These are phyloP conservation scores for Emberiza fucata DNA, from an alignment of 2,113 vertebrate genomes.

Conservation along the genomic window DNA sequence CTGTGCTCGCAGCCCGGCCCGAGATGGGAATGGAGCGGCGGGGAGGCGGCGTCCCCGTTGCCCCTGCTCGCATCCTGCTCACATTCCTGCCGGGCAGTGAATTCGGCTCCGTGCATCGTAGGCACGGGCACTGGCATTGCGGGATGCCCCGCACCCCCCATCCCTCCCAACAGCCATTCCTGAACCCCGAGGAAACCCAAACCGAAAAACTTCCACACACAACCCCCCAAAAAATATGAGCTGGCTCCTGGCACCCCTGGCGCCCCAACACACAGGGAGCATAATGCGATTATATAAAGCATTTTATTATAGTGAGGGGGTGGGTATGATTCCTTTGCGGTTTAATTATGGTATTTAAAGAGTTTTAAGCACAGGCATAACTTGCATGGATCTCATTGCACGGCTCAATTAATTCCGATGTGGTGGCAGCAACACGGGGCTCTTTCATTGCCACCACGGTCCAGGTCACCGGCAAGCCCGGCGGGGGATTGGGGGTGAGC, in stretches of 20 bases:
- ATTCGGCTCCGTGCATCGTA: not conserved
- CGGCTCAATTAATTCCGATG: constrained; percentile 1
- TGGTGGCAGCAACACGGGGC: constrained; percentile 2
- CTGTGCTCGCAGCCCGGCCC: not conserved
- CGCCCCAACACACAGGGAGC: not conserved
- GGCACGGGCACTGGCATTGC: not conserved
- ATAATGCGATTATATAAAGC: constrained; percentile 59
- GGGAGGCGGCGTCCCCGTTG: not conserved
- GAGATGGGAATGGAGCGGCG: not conserved
- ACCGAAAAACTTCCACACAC: not conserved
- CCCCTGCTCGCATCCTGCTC: not conserved
- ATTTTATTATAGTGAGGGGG: constrained; percentile 65
- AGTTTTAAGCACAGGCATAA: constrained; percentile 52
- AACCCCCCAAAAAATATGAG: not conserved
- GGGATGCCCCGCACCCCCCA: not conserved
- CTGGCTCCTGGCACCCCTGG: not conserved
- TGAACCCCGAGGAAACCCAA: not conserved
- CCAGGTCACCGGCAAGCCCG: not conserved
- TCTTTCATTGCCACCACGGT: constrained; percentile 5
- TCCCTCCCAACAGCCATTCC: not conserved
- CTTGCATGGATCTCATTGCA: constrained; percentile 43
- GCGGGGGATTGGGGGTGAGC: rapidly evolving
- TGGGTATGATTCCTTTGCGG: constrained; percentile 54
- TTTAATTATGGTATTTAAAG: constrained; percentile 62
- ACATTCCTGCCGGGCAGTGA: too few relatives aligned